A percentile compares a stretch with the other conserved stretches of the same genome.
Conservation (phyloP, 2,797 vertebrate genomes). For the Perodicticus potto region DNA sequence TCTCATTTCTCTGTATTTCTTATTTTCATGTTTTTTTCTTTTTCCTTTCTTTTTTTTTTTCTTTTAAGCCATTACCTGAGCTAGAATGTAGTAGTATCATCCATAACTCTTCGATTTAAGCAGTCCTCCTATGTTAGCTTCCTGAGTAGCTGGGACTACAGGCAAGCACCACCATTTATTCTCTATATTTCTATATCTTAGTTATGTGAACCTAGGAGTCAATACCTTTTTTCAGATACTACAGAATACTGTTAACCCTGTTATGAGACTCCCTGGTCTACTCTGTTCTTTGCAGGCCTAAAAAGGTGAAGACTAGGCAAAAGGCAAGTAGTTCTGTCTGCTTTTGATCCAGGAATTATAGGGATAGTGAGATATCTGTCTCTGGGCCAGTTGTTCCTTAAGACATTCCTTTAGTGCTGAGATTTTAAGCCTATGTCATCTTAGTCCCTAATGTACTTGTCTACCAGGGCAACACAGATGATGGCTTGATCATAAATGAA, state of each 20-base stretch:
- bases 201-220: background rate
- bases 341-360: constrained; percentile 3
- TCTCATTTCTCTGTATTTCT: background rate
- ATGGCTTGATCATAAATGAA: background rate
- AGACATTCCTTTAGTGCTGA: background rate
- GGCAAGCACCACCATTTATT: background rate
- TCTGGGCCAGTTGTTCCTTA: background rate
- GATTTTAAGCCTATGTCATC: constrained; percentile 19
- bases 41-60: background rate
- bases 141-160: background rate
- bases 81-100: background rate
- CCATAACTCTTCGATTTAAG: background rate
- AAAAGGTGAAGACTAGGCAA: constrained; percentile 8
- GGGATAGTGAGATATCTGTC: background rate
- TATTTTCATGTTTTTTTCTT: background rate
- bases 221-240: constrained; percentile 56
- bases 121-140: background rate
- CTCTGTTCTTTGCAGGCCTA: background rate
- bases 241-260: background rate
- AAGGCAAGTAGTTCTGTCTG: constrained; percentile 25
- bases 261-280: background rate
- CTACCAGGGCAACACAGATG: background rate
- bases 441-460: constrained; percentile 6
- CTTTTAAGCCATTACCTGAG: background rate
- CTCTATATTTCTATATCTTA: background rate